Conservation (phyloP, 1,140 invertebrate genomes). For the Bombus vancouverensis region DNA sequence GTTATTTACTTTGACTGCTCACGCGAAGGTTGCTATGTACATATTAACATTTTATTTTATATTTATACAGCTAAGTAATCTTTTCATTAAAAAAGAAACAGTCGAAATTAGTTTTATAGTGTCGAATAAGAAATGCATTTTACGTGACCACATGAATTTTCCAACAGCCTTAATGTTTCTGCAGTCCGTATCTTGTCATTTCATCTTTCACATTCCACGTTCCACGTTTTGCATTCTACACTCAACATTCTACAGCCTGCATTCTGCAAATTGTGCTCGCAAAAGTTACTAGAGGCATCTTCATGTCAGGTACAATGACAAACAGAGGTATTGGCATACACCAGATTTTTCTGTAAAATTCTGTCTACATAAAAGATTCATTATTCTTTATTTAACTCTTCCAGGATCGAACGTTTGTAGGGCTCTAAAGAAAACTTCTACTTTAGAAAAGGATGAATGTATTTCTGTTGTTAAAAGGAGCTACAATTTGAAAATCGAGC, state of each 20-base stretch:
- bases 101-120: neutral
- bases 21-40: neutral
- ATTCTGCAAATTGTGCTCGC: neutral
- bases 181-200: neutral
- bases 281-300: neutral
- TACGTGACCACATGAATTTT: neutral
- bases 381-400: too few relatives aligned
- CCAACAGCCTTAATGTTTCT: neutral
- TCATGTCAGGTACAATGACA: neutral
- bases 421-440: too few relatives aligned
- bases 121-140: neutral
- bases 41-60: neutral
- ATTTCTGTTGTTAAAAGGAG: too few relatives aligned
- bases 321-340: neutral
- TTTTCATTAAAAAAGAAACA: neutral
- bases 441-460: too few relatives aligned
- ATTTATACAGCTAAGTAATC: too few relatives aligned
- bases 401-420: too few relatives aligned
- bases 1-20: conserved; percentile 8
- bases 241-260: neutral
- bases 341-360: neutral
- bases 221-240: neutral
- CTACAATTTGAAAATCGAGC: too few relatives aligned
- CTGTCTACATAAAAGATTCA: neutral
- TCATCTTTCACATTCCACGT: conserved; percentile 5